Conservation (phyloP, 2,113 vertebrate genomes). For the Tichodroma muraria region DNA sequence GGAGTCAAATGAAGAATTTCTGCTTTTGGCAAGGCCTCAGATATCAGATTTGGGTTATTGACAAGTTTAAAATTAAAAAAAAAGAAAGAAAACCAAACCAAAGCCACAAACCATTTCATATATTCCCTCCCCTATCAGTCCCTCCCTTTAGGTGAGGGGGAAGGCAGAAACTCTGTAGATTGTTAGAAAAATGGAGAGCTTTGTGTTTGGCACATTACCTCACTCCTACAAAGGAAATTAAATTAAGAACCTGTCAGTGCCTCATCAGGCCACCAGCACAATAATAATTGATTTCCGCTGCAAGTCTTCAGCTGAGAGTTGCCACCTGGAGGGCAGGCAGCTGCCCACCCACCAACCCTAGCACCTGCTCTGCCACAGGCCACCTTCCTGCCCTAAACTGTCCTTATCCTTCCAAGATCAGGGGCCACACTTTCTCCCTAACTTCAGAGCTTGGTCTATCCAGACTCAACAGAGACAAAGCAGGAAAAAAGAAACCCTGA, state of each 20-base stretch:
- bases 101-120: not conserved
- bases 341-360: rapidly evolving
- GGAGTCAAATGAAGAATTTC: not conserved
- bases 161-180: not conserved
- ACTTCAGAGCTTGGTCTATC: not conserved
- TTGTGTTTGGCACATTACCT: not conserved
- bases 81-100: not conserved
- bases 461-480: not conserved
- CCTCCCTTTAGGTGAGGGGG: not conserved
- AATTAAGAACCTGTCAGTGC: not conserved
- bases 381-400: not conserved
- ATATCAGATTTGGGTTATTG: not conserved
- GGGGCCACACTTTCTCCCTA: rapidly evolving
- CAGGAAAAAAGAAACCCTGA: not conserved
- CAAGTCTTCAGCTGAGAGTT: not conserved
- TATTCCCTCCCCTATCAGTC: not conserved
- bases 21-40: not conserved
- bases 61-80: not conserved
- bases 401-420: not conserved
- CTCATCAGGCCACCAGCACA: not conserved
- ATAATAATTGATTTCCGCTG: not conserved
- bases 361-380: not conserved
- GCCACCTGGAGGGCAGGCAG: not conserved
- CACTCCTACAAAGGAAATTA: not conserved
- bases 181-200: not conserved